Conservation (phyloP, 2,888 invertebrate species). For the Eupithecia abbreviata region DNA sequence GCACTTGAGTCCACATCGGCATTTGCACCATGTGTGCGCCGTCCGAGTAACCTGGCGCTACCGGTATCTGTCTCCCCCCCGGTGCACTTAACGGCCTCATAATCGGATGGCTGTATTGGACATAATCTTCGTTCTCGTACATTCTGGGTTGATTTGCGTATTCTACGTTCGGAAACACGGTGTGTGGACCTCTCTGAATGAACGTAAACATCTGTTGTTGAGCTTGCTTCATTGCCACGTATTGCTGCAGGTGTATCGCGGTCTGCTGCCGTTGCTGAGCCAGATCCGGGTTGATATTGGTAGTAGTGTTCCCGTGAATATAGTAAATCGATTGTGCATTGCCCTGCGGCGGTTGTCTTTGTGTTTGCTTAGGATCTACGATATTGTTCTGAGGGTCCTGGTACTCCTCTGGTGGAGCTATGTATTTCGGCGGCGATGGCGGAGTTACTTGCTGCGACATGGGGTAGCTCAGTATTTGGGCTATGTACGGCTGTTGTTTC, state of each 20-base stretch:
- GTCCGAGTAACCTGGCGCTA: conserved; percentile 66
- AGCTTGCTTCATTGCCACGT: conserved; percentile 82
- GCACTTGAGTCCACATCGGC: conserved; percentile 76
- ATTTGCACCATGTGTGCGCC: conserved; percentile 72
- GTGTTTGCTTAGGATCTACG: conserved; percentile 63
- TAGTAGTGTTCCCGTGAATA: conserved; percentile 71
- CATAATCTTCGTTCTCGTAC: conserved; percentile 72
- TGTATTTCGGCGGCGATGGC: conserved; percentile 75
- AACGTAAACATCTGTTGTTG: conserved; percentile 80
- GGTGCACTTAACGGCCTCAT: conserved; percentile 76
- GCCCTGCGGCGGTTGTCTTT: conserved; percentile 53
- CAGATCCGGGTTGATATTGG: conserved; percentile 65
- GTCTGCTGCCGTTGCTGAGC: conserved; percentile 79
- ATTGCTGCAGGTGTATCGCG: conserved; percentile 78
- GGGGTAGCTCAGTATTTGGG: conserved; percentile 78
- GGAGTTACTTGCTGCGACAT: conserved; percentile 79
- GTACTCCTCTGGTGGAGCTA: conserved; percentile 79
- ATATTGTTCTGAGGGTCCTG: conserved; percentile 75
- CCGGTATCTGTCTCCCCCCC: conserved; percentile 64
- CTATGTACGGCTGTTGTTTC: conserved; percentile 78
- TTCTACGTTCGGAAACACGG: conserved; percentile 74
- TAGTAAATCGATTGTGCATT: conserved; percentile 73
- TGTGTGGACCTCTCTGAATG: conserved; percentile 74
- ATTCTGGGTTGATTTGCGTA: conserved; percentile 62
- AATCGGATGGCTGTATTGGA: conserved; percentile 69